Evolutionary conservation across 1,140 invertebrate genomes (phyloP).

Genomic region (Saxidomus purpurata): DNA sequence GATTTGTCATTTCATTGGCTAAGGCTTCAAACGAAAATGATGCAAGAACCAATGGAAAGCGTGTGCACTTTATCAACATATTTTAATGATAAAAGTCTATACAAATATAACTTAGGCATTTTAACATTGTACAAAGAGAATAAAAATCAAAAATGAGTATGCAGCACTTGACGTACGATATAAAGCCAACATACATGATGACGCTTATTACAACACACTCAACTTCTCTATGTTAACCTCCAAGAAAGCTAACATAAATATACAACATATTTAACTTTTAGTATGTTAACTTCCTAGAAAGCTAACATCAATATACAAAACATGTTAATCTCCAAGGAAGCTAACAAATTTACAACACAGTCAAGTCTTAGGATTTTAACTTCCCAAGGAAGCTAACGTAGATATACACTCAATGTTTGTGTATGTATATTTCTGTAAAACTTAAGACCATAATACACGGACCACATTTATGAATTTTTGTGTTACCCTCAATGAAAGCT

Average conservation of each 20-base stretch:
- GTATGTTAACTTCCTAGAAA: background rate
- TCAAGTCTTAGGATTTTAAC: no score
- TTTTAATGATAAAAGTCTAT: conserved; percentile 62
- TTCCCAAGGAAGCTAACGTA: no score
- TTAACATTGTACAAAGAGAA: conserved; percentile 51
- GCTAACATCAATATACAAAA: no score
- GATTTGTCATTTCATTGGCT: no score
- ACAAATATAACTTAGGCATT: conserved; percentile 60
- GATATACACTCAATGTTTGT: no score
- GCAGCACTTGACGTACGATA: conserved; percentile 23
- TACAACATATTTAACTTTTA: background rate
- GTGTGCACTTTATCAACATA: conserved; percentile 47
- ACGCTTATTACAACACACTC: background rate
- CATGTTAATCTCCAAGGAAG: no score
- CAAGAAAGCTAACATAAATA: background rate
- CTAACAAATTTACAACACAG: no score
- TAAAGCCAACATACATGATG: conserved; percentile 27
- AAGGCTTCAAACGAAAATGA: no score
- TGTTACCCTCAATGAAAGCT: no score
- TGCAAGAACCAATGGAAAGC: background rate
- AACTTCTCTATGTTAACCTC: background rate
- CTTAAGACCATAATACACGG: no score
- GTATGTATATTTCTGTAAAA: no score
- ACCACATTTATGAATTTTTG: no score
- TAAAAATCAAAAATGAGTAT: conserved; percentile 31